Conservation (phyloP, 1,140 invertebrate genomes). For the Drosophila pseudoananassae region DNA sequence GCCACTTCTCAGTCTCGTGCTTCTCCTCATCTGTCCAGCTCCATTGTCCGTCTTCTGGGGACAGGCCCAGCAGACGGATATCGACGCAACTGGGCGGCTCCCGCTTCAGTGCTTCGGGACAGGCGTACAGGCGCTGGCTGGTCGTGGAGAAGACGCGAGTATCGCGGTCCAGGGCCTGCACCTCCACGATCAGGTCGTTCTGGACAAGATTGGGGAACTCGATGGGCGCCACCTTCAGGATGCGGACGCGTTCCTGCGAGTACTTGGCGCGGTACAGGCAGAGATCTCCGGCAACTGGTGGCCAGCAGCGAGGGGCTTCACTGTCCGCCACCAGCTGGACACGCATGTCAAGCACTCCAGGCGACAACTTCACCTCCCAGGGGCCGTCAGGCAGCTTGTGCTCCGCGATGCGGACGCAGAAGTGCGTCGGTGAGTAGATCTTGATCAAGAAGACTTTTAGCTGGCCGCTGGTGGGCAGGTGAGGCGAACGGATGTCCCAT, state of each 20-base stretch:
- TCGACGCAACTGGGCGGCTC: constrained; percentile 28
- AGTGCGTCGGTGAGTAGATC: constrained; percentile 51
- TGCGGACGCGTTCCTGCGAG: constrained; percentile 44
- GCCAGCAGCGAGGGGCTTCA: constrained; percentile 39
- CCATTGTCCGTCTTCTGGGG: too few relatives aligned
- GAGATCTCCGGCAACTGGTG: constrained; percentile 31
- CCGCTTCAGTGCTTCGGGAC: constrained; percentile 13
- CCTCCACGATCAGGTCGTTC: constrained; percentile 21
- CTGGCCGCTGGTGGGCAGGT: constrained; percentile 27
- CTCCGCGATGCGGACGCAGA: constrained; percentile 51
- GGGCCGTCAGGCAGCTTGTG: constrained; percentile 14
- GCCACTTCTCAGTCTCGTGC: background rate
- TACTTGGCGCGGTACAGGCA: constrained; percentile 20
- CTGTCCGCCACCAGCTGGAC: constrained; percentile 15
- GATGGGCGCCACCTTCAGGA: constrained; percentile 46
- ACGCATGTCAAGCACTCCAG: constrained; percentile 9
- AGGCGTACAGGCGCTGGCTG: constrained; percentile 30
- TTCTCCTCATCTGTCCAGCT: constrained; percentile 5
- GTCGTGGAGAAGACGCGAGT: constrained; percentile 35
- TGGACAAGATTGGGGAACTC: constrained; percentile 19
- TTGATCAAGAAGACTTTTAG: constrained; percentile 36
- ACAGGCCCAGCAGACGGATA: constrained; percentile 26
- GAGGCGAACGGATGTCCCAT: constrained; percentile 2
- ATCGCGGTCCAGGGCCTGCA: constrained; percentile 53
- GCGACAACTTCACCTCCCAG: constrained; percentile 4